These are phyloP conservation scores for Propithecus perrieri DNA, from an alignment of 2,797 vertebrate genomes.

Conservation along the genomic window DNA sequence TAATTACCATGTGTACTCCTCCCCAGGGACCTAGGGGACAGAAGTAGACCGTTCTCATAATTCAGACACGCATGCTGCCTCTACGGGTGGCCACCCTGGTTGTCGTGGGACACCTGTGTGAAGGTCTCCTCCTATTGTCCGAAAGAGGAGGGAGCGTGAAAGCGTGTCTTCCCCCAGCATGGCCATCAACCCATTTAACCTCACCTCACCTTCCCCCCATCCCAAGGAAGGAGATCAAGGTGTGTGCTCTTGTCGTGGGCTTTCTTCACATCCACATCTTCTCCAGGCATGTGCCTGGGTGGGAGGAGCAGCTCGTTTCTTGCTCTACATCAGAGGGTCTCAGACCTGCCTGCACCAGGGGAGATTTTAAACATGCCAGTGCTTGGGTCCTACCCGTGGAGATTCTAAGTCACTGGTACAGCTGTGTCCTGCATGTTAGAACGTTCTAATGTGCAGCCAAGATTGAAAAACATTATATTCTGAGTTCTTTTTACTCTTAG, in stretches of 20 bases:
- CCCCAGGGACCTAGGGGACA: neutral
- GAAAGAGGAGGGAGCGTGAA: neutral
- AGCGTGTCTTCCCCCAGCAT: neutral
- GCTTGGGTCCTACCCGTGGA: accelerated
- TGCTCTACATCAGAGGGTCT: neutral
- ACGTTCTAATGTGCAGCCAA: neutral
- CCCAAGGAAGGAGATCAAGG: too few species aligned
- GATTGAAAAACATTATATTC: neutral
- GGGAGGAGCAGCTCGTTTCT: neutral
- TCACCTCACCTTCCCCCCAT: too few species aligned
- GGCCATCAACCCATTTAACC: neutral
- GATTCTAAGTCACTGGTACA: neutral
- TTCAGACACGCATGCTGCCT: neutral
- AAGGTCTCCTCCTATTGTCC: neutral
- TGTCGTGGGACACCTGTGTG: too few species aligned
- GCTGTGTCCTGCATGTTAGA: neutral
- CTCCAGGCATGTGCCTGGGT: too few species aligned
- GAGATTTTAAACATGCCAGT: accelerated
- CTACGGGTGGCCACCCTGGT: neutral
- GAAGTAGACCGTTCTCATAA: neutral
- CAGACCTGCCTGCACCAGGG: neutral
- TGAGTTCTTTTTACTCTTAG: neutral
- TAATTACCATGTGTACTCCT: neutral
- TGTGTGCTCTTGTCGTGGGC: too few species aligned
- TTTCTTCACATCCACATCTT: neutral